Evolutionary conservation across 1,140 invertebrate species (phyloP), one percentile per base, ranked within the genome.

Genomic region (Lordiphosa collinella): DNA sequence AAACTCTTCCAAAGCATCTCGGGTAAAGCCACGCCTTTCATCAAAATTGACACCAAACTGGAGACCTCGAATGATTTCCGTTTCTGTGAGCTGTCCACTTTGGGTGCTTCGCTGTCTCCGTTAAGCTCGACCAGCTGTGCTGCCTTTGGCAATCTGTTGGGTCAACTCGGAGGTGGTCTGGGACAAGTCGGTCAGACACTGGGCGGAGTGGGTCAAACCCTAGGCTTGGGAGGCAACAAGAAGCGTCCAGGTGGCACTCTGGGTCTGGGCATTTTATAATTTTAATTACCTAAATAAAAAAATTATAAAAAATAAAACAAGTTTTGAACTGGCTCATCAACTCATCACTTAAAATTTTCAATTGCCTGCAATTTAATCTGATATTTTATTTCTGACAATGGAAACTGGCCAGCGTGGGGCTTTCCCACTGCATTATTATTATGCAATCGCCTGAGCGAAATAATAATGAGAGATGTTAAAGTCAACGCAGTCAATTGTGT

Each of bases 51-150:
- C 29, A 87, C 90, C 2, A 82, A 90, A 40, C 89, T 91, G 16
- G 76, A 86, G 56, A 51, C 90, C 0, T 71, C 80, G 10, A 89
- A 90, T 31, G 89, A 92, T 78, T 93, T 93, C 53, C 90, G 91
- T 59, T 92, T 90, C 69, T 93, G 92, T 59, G 90, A 93, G 84
- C 91, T 93, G 84, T 92, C 89, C 32, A 70, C 93, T 0, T 91
- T 92, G 91, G 90, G 91, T 0, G 92, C 91, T 12, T 73, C 91
- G 0, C 70, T 89, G 2, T 87, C 91, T 44, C 88, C 91, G 51
- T 68, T 93, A 5, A 89, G 89, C 66, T 91, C 90, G 46, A 69
- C 89, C 0, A 69, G 84, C 9, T 93, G 92, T 53, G 64, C 87
- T n/a, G 84, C 64, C 6, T 47, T 88, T 29, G 67, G 78, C 16